Conservation (phyloP, 2,888 invertebrate species). For the Aromia moschata region DNA sequence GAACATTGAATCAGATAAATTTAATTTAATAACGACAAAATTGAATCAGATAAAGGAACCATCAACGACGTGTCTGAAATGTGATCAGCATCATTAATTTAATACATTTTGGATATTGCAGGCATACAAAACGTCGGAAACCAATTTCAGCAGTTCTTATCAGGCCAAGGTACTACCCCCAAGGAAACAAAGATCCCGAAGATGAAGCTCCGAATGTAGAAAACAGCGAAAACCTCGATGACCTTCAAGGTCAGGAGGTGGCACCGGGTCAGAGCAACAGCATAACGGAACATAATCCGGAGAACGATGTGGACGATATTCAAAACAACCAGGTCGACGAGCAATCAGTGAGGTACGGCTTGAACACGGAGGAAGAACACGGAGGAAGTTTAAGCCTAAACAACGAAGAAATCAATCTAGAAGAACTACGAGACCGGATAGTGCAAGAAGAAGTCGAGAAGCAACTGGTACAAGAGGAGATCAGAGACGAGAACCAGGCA, state of each 20-base stretch:
- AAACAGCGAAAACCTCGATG: neutral
- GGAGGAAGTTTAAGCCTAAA: neutral
- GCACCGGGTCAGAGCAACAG: neutral
- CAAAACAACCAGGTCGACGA: neutral
- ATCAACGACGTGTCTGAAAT: no score
- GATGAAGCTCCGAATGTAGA: neutral
- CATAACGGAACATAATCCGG: neutral
- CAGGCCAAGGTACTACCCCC: constrained; percentile 15
- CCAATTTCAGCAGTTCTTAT: constrained; percentile 26
- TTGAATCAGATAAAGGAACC: no score
- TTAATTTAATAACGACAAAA: no score
- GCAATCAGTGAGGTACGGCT: neutral
- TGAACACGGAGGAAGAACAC: neutral
- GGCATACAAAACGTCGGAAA: constrained; percentile 38
- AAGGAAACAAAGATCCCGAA: constrained; percentile 10
- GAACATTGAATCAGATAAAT: no score
- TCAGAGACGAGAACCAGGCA: no score
- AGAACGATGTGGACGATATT: neutral
- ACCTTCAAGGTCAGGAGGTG: neutral
- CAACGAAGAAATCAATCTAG: neutral
- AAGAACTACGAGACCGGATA: no score
- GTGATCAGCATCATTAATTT: no score
- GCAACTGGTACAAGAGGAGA: neutral
- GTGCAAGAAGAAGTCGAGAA: neutral
- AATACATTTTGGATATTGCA: constrained; percentile 20